These are phyloP conservation scores for Macrostomum lignano DNA, from an alignment of 1,140 invertebrate species.

Conservation along the genomic window DNA sequence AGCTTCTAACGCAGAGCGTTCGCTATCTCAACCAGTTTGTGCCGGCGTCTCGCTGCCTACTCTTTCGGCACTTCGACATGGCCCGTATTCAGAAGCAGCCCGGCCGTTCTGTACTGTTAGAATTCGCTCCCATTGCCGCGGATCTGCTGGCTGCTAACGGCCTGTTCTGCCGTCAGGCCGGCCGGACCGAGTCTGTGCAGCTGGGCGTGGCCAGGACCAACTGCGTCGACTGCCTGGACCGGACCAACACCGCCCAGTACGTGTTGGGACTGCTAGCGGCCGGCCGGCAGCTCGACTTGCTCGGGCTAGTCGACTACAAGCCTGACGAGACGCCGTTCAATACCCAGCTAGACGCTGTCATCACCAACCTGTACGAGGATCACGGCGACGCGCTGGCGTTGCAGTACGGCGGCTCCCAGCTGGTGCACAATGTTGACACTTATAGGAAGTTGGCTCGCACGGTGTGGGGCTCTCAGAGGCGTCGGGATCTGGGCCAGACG, in stretches of 20 bases:
- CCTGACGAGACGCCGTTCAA: no score
- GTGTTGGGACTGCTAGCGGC: conserved; percentile 84
- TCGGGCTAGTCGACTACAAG: conserved; percentile 72
- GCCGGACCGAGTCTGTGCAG: conserved; percentile 33
- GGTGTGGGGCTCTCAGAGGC: no score
- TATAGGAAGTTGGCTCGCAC: no score
- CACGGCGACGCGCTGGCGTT: conserved; percentile 87
- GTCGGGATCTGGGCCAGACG: no score
- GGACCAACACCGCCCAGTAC: conserved; percentile 96
- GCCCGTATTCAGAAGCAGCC: conserved; percentile 1
- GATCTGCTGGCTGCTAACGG: background rate
- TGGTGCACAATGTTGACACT: conserved; percentile 53
- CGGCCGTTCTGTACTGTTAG: background rate
- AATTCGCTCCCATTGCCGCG: conserved; percentile 4
- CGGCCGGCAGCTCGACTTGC: conserved; percentile 50
- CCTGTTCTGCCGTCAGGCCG: background rate
- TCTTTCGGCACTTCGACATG: conserved; percentile 4
- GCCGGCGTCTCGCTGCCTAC: no score
- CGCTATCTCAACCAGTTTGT: no score
- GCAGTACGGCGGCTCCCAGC: conserved; percentile 88
- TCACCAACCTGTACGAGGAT: conserved; percentile 87
- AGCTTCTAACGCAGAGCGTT: no score
- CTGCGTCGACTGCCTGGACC: conserved; percentile 91
- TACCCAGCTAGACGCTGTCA: no score
- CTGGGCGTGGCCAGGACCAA: conserved; percentile 80